Conservation (phyloP, 2,888 invertebrate species). For the Pseudeuparius sepicola region DNA sequence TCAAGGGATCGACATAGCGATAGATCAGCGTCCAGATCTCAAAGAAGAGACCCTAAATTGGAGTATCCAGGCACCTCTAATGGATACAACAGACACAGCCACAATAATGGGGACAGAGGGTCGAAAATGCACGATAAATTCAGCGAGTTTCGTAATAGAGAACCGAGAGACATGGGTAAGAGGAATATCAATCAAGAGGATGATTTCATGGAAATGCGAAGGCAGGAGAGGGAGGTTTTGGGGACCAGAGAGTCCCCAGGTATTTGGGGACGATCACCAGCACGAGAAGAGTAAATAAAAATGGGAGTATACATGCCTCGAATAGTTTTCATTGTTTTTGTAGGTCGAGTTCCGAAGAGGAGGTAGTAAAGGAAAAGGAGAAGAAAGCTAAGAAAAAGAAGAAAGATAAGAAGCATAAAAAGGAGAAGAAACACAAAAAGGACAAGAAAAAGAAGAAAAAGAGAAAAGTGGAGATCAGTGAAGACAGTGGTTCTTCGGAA, state of each 20-base stretch:
- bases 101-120: neutral
- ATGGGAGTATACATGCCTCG: neutral
- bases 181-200: slow-evolving; percentile 39
- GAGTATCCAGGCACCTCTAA: too few species aligned
- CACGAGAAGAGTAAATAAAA: slow-evolving; percentile 51
- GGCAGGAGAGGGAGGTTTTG: slow-evolving; percentile 64
- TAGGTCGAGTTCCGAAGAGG: slow-evolving; percentile 36
- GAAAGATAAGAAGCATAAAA: slow-evolving; percentile 45
- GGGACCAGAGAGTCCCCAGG: slow-evolving; percentile 57
- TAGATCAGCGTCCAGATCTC: neutral
- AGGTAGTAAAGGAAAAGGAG: slow-evolving; percentile 29
- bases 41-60: neutral
- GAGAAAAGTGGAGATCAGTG: slow-evolving; percentile 35
- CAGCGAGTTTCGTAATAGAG: slow-evolving; percentile 4
- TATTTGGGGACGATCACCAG: slow-evolving; percentile 70
- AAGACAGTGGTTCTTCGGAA: slow-evolving; percentile 37
- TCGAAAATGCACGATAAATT: slow-evolving; percentile 1
- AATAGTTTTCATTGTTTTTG: slow-evolving; percentile 23
- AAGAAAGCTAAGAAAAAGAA: slow-evolving; percentile 45
- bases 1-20: slow-evolving; percentile 1
- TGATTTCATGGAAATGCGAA: slow-evolving; percentile 58
- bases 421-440: slow-evolving; percentile 47
- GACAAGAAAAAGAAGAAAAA: slow-evolving; percentile 43
- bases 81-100: neutral
- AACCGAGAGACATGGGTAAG: slow-evolving; percentile 10